Evolutionary conservation across 2,797 vertebrate genomes (phyloP).

Genomic region (Sandelia bainsii): DNA sequence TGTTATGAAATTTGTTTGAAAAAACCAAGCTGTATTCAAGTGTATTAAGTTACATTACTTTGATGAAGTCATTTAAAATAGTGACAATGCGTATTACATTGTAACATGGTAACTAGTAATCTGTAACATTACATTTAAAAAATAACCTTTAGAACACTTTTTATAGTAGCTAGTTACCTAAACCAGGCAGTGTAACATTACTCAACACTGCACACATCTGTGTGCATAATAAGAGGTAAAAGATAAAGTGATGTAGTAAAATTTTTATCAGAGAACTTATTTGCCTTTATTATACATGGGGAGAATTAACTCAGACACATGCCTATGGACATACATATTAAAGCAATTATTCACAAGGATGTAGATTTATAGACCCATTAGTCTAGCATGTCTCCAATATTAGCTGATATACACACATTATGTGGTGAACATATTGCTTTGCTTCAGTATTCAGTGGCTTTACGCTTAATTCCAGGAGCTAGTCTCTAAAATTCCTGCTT

Average conservation of each 20-base stretch:
- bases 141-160: too few relatives aligned
- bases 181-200: too few relatives aligned
- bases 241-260: background rate
- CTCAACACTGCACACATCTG: background rate
- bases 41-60: too few relatives aligned
- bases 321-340: constrained; percentile 7
- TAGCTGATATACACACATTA: constrained; percentile 28
- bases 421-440: constrained; percentile 6
- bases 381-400: constrained; percentile 9
- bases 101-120: too few relatives aligned
- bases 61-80: too few relatives aligned
- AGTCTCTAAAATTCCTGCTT: constrained; percentile 16
- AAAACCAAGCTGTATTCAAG: too few relatives aligned
- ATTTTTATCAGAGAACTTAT: background rate
- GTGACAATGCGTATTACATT: too few relatives aligned
- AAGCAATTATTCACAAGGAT: background rate
- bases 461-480: constrained; percentile 6
- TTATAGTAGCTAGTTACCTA: too few relatives aligned
- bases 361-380: constrained; percentile 11
- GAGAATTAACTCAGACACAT: background rate
- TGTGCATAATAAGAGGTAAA: background rate
- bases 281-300: background rate
- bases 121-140: too few relatives aligned
- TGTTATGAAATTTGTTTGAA: too few relatives aligned
- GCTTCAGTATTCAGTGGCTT: background rate